These are phyloP conservation scores for Hiodon alosoides DNA, from an alignment of 2,113 vertebrate genomes.

Conservation along the genomic window DNA sequence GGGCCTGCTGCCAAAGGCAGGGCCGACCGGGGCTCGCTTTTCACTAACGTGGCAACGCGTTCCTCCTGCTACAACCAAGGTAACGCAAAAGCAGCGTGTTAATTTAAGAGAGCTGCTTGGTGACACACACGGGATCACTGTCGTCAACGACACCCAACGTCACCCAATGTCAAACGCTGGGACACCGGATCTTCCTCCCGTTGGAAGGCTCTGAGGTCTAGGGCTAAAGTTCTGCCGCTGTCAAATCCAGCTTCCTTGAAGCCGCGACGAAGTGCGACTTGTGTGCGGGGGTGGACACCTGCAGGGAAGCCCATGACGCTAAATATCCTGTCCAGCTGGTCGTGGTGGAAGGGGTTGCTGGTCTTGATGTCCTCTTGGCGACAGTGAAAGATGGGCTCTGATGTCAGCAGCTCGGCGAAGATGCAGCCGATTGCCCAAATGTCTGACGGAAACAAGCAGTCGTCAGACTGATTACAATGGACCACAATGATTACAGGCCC, in stretches of 20 bases:
- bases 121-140: too few relatives aligned
- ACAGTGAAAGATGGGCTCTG: constrained; percentile 96
- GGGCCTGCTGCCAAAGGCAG: neutral
- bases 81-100: too few relatives aligned
- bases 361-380: constrained; percentile 99
- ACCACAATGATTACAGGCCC: neutral
- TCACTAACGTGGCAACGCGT: neutral
- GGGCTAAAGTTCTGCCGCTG: too few relatives aligned
- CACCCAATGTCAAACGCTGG: too few relatives aligned
- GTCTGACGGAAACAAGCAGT: constrained; percentile 62
- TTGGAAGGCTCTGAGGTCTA: too few relatives aligned
- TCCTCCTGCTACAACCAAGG: too few relatives aligned
- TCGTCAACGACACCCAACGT: too few relatives aligned
- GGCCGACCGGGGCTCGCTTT: neutral
- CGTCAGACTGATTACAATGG: neutral
- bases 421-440: constrained; percentile 99
- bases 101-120: too few relatives aligned
- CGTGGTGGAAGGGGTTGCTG: constrained; percentile 97
- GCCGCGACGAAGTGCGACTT: too few relatives aligned
- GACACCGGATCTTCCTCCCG: too few relatives aligned
- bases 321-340: constrained; percentile 96
- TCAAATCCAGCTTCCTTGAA: too few relatives aligned
- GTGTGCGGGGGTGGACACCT: constrained; percentile 60
- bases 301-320: constrained; percentile 98
- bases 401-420: constrained; percentile 95